Evolutionary conservation across 2,888 invertebrate species (phyloP).

Genomic region (Tetanocera ferruginea): DNA sequence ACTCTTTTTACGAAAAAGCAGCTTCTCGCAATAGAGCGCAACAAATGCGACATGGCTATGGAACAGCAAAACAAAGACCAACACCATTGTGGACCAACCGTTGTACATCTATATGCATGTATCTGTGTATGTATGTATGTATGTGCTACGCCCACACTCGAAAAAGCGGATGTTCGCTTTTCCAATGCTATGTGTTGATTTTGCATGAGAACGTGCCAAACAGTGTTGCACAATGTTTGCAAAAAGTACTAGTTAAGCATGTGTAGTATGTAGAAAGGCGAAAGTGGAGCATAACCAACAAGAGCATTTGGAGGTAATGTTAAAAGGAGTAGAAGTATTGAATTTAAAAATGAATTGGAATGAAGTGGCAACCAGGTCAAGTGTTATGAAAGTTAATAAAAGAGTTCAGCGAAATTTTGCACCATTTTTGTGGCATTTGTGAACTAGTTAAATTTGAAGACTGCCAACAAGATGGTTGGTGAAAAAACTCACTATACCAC

Average conservation of each 20-base stretch:
- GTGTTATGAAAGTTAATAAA: background rate
- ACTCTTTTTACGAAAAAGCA: too few relatives aligned
- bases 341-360: background rate
- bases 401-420: too few relatives aligned
- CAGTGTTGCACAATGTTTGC: background rate
- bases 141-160: background rate
- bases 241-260: background rate
- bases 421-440: too few relatives aligned
- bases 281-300: too few relatives aligned
- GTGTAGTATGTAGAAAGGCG: too few relatives aligned
- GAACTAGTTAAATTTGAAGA: too few relatives aligned
- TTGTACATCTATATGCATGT: background rate
- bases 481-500: too few relatives aligned
- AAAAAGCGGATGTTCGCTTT: background rate
- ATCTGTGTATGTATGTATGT: background rate
- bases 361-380: background rate
- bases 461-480: too few relatives aligned
- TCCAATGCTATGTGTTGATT: background rate
- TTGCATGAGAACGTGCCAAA: background rate
- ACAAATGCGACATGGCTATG: too few relatives aligned
- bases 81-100: too few relatives aligned
- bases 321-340: background rate
- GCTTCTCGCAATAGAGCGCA: too few relatives aligned
- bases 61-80: too few relatives aligned
- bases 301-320: background rate